Conservation (phyloP, 2,888 invertebrate genomes). For the Erannis defoliaria region DNA sequence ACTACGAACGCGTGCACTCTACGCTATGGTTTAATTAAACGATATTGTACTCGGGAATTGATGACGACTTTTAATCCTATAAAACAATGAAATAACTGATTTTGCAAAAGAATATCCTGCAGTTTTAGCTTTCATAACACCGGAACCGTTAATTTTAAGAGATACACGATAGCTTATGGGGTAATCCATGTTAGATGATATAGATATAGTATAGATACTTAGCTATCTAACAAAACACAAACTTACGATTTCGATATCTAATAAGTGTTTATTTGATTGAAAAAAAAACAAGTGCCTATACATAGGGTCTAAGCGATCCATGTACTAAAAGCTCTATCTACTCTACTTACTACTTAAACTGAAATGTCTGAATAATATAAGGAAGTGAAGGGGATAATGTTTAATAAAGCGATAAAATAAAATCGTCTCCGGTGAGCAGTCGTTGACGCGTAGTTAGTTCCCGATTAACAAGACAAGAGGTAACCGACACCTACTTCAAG, state of each 20-base stretch:
- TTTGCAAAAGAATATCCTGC: not conserved
- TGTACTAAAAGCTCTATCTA: not conserved
- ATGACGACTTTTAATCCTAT: not conserved
- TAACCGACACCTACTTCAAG: slow-evolving; percentile 19
- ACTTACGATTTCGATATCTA: no score
- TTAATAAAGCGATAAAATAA: slow-evolving; percentile 10
- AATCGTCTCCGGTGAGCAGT: slow-evolving; percentile 11
- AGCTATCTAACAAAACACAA: no score
- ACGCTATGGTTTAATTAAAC: slow-evolving; percentile 31
- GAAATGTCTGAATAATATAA: not conserved
- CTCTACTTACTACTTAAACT: not conserved
- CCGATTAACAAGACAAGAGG: slow-evolving; percentile 19
- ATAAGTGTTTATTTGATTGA: no score
- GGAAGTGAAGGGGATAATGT: slow-evolving; percentile 6
- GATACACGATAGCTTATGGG: no score
- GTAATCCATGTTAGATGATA: no score
- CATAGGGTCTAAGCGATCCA: not conserved
- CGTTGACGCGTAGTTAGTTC: slow-evolving; percentile 8
- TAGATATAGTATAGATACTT: no score
- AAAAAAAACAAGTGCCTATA: no score
- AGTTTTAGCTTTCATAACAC: no score
- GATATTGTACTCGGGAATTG: slow-evolving; percentile 13
- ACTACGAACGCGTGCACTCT: slow-evolving; percentile 45
- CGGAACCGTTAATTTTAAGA: not conserved
- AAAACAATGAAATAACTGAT: not conserved